phyloP scores from a whole-genome alignment of 2,797 vertebrate species.

The Loris lydekkerianus region DNA sequence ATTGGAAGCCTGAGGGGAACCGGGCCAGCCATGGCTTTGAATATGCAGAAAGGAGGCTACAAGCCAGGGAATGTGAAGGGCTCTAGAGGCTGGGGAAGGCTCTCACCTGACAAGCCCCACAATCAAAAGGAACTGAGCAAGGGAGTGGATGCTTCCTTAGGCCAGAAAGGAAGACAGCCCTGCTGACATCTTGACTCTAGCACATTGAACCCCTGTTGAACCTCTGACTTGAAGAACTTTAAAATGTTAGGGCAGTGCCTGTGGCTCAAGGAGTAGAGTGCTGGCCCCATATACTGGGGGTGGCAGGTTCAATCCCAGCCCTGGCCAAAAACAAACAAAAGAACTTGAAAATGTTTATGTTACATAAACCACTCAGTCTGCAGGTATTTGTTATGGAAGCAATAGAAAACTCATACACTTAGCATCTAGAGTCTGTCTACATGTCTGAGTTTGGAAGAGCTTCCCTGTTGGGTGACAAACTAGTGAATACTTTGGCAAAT shows the following conservation, averaged over 20 bases:
- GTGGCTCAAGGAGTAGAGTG: too few species aligned
- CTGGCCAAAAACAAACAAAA: too few species aligned
- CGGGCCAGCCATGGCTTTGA: not conserved
- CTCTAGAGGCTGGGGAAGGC: not conserved
- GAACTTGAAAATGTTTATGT: not conserved
- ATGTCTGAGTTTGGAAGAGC: not conserved
- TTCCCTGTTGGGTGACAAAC: not conserved
- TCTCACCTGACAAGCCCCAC: not conserved
- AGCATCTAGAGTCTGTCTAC: not conserved
- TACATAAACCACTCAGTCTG: not conserved
- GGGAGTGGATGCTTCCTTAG: not conserved
- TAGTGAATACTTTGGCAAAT: constrained; percentile 27
- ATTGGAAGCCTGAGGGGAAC: not conserved
- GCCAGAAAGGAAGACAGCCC: not conserved
- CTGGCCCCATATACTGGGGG: too few species aligned
- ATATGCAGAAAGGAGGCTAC: not conserved
- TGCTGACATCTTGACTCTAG: not conserved
- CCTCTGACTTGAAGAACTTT: constrained; percentile 14
- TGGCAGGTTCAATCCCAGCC: too few species aligned
- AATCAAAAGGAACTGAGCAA: not conserved
- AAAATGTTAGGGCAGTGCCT: not conserved
- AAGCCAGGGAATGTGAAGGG: not conserved
- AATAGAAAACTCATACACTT: not conserved
- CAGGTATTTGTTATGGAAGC: not conserved
- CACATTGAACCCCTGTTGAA: not conserved